phyloP scores from a whole-genome alignment of 92 coral and sea anemone genomes.

The Muricea muricata region DNA sequence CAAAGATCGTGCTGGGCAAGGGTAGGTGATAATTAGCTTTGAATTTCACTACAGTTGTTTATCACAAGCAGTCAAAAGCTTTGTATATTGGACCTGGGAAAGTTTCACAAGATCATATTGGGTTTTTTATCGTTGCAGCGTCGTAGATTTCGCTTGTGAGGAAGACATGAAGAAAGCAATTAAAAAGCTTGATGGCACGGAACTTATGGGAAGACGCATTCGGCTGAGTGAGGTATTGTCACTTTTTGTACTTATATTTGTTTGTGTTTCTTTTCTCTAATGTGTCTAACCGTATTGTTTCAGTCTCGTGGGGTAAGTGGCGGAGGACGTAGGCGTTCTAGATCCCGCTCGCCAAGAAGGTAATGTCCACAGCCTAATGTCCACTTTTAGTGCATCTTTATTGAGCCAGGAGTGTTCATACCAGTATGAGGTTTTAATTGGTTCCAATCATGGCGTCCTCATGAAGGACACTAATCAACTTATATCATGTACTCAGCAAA shows the following conservation, averaged over 20 bases:
- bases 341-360: conserved; percentile 81
- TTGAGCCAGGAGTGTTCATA: too few relatives aligned
- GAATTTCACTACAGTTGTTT: too few relatives aligned
- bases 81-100: conserved; percentile 79
- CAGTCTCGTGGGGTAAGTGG: conserved; percentile 37
- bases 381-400: too few relatives aligned
- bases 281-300: neutral
- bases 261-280: conserved; percentile 6
- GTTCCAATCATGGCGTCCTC: too few relatives aligned
- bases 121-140: conserved; percentile 53
- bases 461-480: too few relatives aligned
- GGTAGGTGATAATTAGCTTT: too few relatives aligned
- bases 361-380: neutral
- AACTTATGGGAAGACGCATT: conserved; percentile 89
- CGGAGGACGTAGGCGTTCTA: conserved; percentile 70
- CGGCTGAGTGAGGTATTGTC: conserved; percentile 76
- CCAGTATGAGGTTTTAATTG: too few relatives aligned
- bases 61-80: conserved; percentile 89
- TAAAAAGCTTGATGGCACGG: conserved; percentile 91
- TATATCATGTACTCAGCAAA: too few relatives aligned
- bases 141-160: conserved; percentile 87
- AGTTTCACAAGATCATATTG: neutral
- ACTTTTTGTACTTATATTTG: neutral
- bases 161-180: conserved; percentile 93
- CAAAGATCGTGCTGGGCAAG: conserved; percentile 97